Evolutionary conservation across 2,113 vertebrate genomes (phyloP).

Genomic region (Ginglymostoma cirratum): DNA sequence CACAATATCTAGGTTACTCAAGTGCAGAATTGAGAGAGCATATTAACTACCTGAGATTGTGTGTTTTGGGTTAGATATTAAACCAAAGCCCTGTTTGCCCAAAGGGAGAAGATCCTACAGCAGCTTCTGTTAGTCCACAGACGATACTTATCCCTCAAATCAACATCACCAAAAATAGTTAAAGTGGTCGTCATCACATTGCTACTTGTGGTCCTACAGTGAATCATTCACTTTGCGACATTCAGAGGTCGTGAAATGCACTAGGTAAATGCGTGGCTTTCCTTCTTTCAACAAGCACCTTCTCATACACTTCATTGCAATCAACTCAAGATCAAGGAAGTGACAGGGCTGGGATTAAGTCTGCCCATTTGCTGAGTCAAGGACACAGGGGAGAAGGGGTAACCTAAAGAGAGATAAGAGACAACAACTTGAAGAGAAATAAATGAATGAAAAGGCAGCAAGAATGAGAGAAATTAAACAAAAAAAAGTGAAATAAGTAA

Average conservation of each 20-base stretch:
- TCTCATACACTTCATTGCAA: slow-evolving; percentile 15
- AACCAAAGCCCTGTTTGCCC: not conserved
- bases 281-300: not conserved
- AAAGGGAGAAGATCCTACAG: not conserved
- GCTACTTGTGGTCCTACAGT: not conserved
- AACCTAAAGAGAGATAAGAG: slow-evolving; percentile 24
- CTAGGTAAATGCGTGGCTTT: not conserved
- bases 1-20: not conserved
- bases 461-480: not conserved
- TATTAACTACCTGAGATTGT: not conserved
- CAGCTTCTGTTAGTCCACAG: not conserved
- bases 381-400: slow-evolving; percentile 7
- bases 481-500: not conserved
- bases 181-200: not conserved
- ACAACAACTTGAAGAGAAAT: not conserved
- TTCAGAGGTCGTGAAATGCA: not conserved
- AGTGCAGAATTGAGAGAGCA: no score
- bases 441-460: not conserved
- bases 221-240: not conserved
- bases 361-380: not conserved
- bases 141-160: not conserved
- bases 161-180: not conserved
- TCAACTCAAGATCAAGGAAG: not conserved
- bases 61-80: not conserved
- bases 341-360: not conserved